Evolutionary conservation across 2,888 invertebrate genomes (phyloP), one percentile per base, ranked within the genome.

Genomic region (Drosophila formosana): DNA sequence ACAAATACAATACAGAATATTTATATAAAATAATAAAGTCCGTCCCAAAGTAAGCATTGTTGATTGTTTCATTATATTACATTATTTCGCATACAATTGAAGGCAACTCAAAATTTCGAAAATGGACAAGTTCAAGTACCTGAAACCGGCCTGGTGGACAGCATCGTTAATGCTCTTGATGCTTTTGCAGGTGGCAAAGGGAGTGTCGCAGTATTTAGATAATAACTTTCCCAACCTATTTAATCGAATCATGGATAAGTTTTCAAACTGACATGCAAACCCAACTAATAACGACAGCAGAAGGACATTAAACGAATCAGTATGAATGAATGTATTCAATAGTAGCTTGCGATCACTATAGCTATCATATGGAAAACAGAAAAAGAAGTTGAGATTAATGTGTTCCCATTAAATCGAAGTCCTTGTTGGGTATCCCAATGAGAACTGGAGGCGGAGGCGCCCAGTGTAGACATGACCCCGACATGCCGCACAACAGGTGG

Each of bases 381-480:
- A 41, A 37, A 51, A 41, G 47, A 43, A 30, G 46, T 18, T 7
- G 28, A 66, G 65, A 76, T 66, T 53, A 75, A 76, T 76, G 60
- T 37, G 47, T 41, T 7, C 32, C 46, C 68, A 80, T 80, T 82
- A 82, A 50, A 18, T 18, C 18, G 39, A 60, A 60, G 58, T 75
- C 50, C 47, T 49, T 47, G 50, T 46, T 46, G 57, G 43, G 47
- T 30, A 13, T 46, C 37, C 23, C 32, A 61, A 57, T 64, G 65
- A 66, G 51, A 30, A 26, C 41, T 53, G 49, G 39, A 57, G 49
- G 41, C 56, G 51, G 65, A 60, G 74, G 71, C 71, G 76, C 69
- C 70, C 82, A 64, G 66, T 65, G 68, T 56, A 61, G 68, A 85
- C 81, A 80, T 86, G 88, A 84, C 88, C 88, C 78, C 66, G 70